These are phyloP conservation scores for Rhopalosiphum maidis DNA, from an alignment of 1,140 invertebrate species.

Conservation along the genomic window DNA sequence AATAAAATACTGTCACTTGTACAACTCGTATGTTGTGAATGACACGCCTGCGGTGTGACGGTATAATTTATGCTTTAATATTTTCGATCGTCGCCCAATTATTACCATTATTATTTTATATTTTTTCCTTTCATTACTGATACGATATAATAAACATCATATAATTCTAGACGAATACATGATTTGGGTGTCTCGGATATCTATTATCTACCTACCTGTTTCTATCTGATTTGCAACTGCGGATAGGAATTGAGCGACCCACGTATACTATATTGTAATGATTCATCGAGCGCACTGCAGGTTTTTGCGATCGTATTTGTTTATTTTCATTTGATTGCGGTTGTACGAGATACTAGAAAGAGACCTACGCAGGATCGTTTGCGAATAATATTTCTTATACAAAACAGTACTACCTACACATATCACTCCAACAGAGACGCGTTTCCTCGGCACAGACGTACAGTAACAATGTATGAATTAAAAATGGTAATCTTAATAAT, in stretches of 20 bases:
- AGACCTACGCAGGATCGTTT: not conserved
- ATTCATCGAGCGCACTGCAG: not conserved
- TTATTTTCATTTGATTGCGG: not conserved
- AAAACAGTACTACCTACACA: not conserved
- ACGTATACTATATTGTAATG: not conserved
- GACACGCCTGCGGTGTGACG: not conserved
- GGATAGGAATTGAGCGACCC: not conserved
- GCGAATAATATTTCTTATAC: not conserved
- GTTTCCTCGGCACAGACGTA: not conserved
- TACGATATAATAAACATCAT: not conserved
- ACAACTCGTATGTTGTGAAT: not conserved
- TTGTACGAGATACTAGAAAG: not conserved
- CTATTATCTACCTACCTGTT: not conserved
- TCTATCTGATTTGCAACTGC: not conserved
- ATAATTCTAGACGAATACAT: not conserved
- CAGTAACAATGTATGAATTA: not conserved
- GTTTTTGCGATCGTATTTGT: not conserved
- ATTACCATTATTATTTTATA: not conserved
- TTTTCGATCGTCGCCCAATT: not conserved
- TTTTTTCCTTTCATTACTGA: not conserved
- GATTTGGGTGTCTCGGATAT: not conserved
- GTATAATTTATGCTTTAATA: constrained; percentile 2
- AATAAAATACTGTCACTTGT: not conserved
- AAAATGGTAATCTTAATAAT: not conserved
- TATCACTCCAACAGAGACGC: not conserved